Evolutionary conservation across 2,113 vertebrate genomes (phyloP), one percentile per base, ranked within the genome.

Genomic region (Chloropsis hardwickii): DNA sequence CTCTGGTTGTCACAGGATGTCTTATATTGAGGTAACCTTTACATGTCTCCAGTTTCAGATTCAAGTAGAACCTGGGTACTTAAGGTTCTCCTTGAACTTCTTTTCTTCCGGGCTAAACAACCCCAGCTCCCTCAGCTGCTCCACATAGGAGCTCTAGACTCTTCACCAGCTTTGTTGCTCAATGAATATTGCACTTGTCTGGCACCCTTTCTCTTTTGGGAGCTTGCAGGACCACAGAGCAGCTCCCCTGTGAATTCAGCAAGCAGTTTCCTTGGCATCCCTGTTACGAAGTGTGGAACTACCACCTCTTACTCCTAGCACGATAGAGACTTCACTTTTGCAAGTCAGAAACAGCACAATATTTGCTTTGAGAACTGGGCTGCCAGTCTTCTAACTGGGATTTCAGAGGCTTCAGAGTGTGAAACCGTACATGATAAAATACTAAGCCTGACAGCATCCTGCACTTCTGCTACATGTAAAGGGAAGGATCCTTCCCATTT

Each of bases 181-280:
- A 33, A 9, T 12, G 8, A 45, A 40, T 5, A 3, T 58, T 23
- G 5, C 12, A 48, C 10, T 48, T 40, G 7, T 81, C 57, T 81
- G 62, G 3, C 57, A 37, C 11, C 10, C 18, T 53, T 90, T 58
- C 22, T 69, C 22, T 84, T 84, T 58, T 28, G 33, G 23, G 42
- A 79, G 1, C 44, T 64, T 71, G 10, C 28, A 89, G 65, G 8
- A 23, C 86, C 50, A 80, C 27, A 64, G 39, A 40, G 25, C 21
- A 56, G 17, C 27, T 76, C 4, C 18, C 22, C 22, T 39, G 24
- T 24, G 48, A 35, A 76, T 45, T 22, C 65, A 47, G 21, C 0
- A 2, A 66, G 47, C 53, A 28, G 2, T 67, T 92, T 84, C 51
- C 47, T 35, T 0, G 0, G 16, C 1, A 2, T 6, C 6, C 12